Percentiles rank a stretch among this genome's conserved stretches.
phyloP scores from a whole-genome alignment of 92 coral and sea anemone species.

The Metridium senile region DNA sequence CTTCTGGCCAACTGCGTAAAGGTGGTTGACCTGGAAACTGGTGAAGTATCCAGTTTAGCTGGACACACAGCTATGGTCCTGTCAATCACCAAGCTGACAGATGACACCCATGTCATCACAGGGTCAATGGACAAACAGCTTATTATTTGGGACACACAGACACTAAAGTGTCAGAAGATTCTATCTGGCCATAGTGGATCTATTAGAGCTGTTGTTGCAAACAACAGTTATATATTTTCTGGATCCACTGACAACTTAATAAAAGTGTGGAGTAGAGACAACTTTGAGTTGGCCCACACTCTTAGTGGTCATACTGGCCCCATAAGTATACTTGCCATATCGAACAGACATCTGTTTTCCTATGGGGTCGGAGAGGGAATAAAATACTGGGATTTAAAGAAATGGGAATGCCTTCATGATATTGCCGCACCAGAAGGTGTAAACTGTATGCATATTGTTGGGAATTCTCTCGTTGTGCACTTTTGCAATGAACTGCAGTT shows the following conservation, averaged over 20 bases:
- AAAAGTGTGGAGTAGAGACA: slow-evolving; percentile 77
- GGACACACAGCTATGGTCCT: slow-evolving; percentile 87
- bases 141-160: slow-evolving; percentile 78
- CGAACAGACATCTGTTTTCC: slow-evolving; percentile 85
- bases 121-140: slow-evolving; percentile 89
- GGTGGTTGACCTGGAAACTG: slow-evolving; percentile 68
- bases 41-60: slow-evolving; percentile 48
- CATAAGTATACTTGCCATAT: slow-evolving; percentile 69
- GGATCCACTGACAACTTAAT: slow-evolving; percentile 77
- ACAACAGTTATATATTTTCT: slow-evolving; percentile 68
- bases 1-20: slow-evolving; percentile 59
- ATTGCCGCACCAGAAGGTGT: slow-evolving; percentile 51
- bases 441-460: slow-evolving; percentile 54
- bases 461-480: slow-evolving; percentile 58
- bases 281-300: slow-evolving; percentile 65
- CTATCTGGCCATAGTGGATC: slow-evolving; percentile 90
- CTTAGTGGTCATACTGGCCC: slow-evolving; percentile 74
- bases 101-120: slow-evolving; percentile 60
- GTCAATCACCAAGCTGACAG: slow-evolving; percentile 43
- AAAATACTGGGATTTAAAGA: slow-evolving; percentile 87
- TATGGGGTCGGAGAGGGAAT: slow-evolving; percentile 76
- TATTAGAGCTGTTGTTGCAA: slow-evolving; percentile 70
- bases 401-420: slow-evolving; percentile 68
- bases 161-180: slow-evolving; percentile 68
- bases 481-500: slow-evolving; percentile 52